Conservation (phyloP, 2,797 vertebrate species). For the Tenualosa thibaudeaui region DNA sequence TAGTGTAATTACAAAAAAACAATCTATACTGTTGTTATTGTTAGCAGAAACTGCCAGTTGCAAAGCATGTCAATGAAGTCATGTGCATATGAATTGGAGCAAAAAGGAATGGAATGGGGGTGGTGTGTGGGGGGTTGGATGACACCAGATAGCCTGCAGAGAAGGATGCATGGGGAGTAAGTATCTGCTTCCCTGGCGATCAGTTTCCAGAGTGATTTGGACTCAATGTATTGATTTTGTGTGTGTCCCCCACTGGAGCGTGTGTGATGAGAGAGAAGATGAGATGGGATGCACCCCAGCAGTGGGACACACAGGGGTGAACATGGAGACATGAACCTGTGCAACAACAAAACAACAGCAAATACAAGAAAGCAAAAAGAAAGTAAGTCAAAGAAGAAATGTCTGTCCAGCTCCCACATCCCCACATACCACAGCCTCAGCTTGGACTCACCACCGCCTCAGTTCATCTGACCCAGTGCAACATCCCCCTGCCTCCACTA, state of each 20-base stretch:
- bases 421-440: background rate
- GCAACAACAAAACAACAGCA: background rate
- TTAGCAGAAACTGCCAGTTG: too few relatives aligned
- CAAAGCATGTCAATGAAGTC: background rate
- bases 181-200: conserved; percentile 14
- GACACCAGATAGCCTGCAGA: background rate
- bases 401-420: background rate
- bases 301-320: background rate
- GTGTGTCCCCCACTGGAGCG: background rate
- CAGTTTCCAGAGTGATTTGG: background rate
- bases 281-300: background rate
- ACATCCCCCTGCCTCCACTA: background rate
- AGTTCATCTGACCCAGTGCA: background rate
- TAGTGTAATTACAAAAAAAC: too few relatives aligned
- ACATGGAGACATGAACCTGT: background rate
- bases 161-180: background rate
- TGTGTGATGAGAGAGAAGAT: background rate
- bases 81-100: background rate
- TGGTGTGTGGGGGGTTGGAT: background rate
- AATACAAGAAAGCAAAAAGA: background rate
- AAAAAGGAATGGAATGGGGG: background rate
- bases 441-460: background rate
- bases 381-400: background rate
- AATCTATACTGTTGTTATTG: too few relatives aligned
- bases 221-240: background rate